Conservation (phyloP, 2,113 vertebrate genomes). For the Albula glossodonta region DNA sequence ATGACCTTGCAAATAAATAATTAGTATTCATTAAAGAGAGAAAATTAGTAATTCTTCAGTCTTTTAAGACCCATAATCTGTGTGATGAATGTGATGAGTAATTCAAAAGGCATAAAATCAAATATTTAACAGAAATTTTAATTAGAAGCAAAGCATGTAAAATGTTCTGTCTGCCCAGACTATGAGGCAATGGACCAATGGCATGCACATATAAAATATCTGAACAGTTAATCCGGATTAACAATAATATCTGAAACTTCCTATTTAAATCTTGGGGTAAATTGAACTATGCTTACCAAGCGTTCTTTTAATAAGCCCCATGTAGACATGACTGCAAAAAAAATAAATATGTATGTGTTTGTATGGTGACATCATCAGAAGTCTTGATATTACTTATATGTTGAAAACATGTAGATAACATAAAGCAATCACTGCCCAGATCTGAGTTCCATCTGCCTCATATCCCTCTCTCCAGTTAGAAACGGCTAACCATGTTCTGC, state of each 20-base stretch:
- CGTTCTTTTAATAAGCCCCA: neutral
- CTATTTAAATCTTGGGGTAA: neutral
- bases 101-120: slow-evolving; percentile 24
- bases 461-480: neutral
- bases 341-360: neutral
- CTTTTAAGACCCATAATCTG: slow-evolving; percentile 17
- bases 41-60: slow-evolving; percentile 15
- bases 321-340: neutral
- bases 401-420: too few relatives aligned
- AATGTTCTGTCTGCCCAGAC: neutral
- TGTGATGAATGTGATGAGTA: slow-evolving; percentile 32
- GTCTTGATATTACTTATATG: too few relatives aligned
- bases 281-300: too few relatives aligned
- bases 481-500: neutral
- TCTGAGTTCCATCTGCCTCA: neutral
- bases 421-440: neutral
- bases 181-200: neutral
- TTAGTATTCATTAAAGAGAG: slow-evolving; percentile 22
- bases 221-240: neutral
- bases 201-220: neutral
- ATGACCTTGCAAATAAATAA: slow-evolving; percentile 21
- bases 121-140: slow-evolving; percentile 33
- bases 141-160: slow-evolving; percentile 22
- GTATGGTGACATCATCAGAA: neutral
- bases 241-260: neutral